Percentiles rank a stretch among this genome's conserved stretches.
Conservation (phyloP, 2,888 invertebrate species). For the Amaurobius ferox region DNA sequence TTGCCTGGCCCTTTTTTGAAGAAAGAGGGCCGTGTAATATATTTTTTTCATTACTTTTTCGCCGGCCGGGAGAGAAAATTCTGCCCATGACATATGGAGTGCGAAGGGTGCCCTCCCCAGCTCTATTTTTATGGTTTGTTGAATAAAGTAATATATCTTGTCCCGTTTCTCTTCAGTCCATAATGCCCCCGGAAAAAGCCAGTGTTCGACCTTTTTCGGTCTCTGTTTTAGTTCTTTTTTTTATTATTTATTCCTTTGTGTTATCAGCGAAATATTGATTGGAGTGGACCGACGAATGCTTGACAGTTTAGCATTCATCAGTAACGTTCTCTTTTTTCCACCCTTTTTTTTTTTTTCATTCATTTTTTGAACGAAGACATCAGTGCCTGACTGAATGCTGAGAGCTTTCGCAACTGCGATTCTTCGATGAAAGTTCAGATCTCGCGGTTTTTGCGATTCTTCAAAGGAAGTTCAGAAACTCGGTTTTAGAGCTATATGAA, state of each 20-base stretch:
- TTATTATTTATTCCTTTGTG: conserved; percentile 3
- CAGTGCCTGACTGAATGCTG: too few relatives aligned
- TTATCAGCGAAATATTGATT: conserved; percentile 41
- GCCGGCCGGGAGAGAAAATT: conserved; percentile 17
- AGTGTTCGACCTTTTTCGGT: conserved; percentile 1
- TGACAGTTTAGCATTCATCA: background rate
- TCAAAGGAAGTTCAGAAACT: too few relatives aligned
- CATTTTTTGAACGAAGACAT: too few relatives aligned
- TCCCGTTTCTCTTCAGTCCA: conserved; percentile 31
- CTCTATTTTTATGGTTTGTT: conserved; percentile 70
- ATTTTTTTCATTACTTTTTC: conserved; percentile 52
- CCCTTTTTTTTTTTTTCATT: too few relatives aligned
- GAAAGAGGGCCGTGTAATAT: conserved; percentile 61
- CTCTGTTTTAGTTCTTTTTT: too few relatives aligned
- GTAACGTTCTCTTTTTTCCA: too few relatives aligned
- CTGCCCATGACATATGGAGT: conserved; percentile 65
- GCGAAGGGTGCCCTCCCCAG: conserved; percentile 36
- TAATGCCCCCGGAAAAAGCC: conserved; percentile 2
- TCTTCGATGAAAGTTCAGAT: too few relatives aligned
- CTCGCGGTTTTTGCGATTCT: too few relatives aligned
- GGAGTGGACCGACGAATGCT: background rate
- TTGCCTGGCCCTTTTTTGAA: conserved; percentile 49
- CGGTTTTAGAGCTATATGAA: too few relatives aligned
- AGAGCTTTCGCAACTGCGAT: too few relatives aligned
- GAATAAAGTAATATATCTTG: conserved; percentile 71